phyloP scores from a whole-genome alignment of 2,888 invertebrate species.

The Apamea epomidion region DNA sequence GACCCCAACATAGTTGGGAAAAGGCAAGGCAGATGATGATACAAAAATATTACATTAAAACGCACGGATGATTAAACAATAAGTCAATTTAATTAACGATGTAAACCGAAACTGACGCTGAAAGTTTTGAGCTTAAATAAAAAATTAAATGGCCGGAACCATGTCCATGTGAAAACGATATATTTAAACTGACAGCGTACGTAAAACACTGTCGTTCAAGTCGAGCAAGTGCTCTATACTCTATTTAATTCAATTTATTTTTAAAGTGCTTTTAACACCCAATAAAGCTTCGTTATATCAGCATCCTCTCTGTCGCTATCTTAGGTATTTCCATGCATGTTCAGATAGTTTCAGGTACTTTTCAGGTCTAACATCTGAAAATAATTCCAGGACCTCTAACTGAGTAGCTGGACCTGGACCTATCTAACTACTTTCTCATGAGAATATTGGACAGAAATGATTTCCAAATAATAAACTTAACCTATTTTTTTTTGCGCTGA shows the following conservation, averaged over 20 bases:
- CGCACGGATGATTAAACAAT: not conserved
- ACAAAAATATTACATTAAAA: not conserved
- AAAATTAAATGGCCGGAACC: constrained; percentile 10
- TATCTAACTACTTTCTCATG: not conserved
- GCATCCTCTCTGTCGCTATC: not conserved
- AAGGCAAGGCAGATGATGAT: too few species aligned
- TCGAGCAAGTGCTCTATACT: constrained; percentile 25
- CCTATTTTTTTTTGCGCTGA: not conserved
- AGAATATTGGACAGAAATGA: not conserved
- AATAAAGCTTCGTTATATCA: not conserved
- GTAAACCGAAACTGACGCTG: not conserved
- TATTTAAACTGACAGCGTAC: constrained; percentile 49
- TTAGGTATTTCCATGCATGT: not conserved
- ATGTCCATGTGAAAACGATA: constrained; percentile 42
- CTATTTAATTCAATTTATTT: constrained; percentile 34
- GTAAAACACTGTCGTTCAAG: constrained; percentile 43
- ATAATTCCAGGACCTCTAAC: not conserved
- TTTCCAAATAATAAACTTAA: not conserved
- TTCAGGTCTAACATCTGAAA: not conserved
- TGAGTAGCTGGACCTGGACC: not conserved
- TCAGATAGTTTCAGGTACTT: not conserved
- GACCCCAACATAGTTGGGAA: too few species aligned
- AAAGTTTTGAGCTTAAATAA: constrained; percentile 8
- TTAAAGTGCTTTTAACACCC: not conserved
- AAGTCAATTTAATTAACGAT: not conserved